These are phyloP conservation scores for Drosophila differens DNA, from an alignment of 2,888 invertebrate species.

Conservation along the genomic window DNA sequence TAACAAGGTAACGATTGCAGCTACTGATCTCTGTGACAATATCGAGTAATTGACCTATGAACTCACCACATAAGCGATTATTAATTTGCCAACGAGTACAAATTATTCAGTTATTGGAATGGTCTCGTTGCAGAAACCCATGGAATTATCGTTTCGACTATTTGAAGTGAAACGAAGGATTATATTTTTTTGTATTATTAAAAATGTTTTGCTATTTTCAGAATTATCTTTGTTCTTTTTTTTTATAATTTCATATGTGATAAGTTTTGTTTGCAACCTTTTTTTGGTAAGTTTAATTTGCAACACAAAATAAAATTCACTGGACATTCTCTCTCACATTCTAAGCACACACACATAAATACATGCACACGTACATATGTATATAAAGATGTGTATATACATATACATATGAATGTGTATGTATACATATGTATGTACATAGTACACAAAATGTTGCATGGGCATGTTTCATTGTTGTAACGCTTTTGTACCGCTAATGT, in stretches of 20 bases:
- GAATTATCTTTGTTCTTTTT: background rate
- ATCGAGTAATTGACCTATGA: no score
- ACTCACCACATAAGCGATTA: background rate
- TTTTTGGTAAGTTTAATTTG: conserved; percentile 64
- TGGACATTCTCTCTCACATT: background rate
- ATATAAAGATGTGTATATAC: background rate
- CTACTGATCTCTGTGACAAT: background rate
- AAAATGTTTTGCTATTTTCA: background rate
- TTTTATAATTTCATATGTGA: background rate
- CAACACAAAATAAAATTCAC: background rate
- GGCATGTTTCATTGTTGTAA: conserved; percentile 74
- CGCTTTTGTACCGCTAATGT: conserved; percentile 67
- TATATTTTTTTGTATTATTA: background rate
- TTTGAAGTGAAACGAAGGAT: background rate
- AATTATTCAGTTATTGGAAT: background rate
- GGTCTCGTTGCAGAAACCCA: background rate
- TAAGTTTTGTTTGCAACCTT: conserved; percentile 19
- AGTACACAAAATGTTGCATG: conserved; percentile 53
- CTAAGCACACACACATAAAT: background rate
- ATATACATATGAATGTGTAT: background rate
- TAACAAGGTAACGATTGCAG: background rate
- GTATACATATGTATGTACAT: conserved; percentile 7
- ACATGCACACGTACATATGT: background rate
- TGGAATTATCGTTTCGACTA: background rate
- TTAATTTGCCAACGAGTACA: background rate